A percentile compares a stretch with the other conserved stretches of the same genome.
phyloP scores from a whole-genome alignment of 2,888 invertebrate genomes.

The Folsomia manolachei region DNA sequence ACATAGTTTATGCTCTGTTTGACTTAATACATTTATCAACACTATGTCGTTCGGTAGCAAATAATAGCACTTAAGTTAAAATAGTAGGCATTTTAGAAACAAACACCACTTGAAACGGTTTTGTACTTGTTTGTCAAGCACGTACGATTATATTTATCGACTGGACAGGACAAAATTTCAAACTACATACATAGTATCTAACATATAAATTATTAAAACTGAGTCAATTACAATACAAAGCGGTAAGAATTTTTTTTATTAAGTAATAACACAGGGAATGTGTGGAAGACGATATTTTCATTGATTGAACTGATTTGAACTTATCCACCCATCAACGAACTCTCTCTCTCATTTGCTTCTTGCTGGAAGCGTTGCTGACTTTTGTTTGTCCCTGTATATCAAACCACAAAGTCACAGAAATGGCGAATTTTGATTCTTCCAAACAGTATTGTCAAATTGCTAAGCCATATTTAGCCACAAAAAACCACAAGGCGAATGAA shows the following conservation, averaged over 20 bases:
- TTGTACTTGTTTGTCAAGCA: slow-evolving; percentile 7
- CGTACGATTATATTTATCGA: background rate
- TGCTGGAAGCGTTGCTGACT: slow-evolving; percentile 50
- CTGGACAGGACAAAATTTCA: slow-evolving; percentile 4
- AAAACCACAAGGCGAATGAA: slow-evolving; percentile 3
- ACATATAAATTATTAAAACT: slow-evolving; percentile 2
- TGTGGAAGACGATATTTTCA: slow-evolving; percentile 23
- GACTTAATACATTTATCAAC: background rate
- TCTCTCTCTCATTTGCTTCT: slow-evolving; percentile 43
- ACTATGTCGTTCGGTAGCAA: slow-evolving; percentile 1
- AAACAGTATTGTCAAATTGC: background rate
- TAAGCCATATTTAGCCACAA: background rate
- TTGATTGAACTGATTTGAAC: slow-evolving; percentile 20
- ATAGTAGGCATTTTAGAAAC: background rate
- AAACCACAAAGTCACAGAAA: background rate
- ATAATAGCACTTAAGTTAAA: slow-evolving; percentile 7
- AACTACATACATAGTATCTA: background rate
- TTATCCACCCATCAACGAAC: too few relatives aligned
- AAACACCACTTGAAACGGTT: background rate
- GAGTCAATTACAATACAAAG: slow-evolving; percentile 6
- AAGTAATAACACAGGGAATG: slow-evolving; percentile 23
- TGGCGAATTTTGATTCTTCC: background rate
- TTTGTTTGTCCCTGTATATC: slow-evolving; percentile 50
- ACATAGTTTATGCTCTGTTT: background rate
- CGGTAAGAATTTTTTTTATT: background rate